A percentile compares a stretch with the other conserved stretches of the same genome.
These are phyloP conservation scores for Drosophila willistoni DNA, from an alignment of 1,140 invertebrate genomes.

Conservation along the genomic window DNA sequence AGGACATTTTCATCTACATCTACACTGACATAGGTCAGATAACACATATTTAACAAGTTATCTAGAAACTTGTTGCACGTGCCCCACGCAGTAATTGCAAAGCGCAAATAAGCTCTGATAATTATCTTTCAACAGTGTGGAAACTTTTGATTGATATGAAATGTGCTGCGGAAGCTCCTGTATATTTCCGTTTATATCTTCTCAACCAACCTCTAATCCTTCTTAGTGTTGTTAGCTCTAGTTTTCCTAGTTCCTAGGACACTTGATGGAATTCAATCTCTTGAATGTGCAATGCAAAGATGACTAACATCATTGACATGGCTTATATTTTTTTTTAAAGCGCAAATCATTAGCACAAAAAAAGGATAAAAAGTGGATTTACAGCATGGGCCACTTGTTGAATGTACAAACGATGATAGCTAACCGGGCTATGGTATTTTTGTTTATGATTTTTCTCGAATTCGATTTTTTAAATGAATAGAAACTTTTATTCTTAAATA, in stretches of 20 bases:
- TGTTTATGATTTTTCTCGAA: no score
- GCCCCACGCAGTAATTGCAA: not conserved
- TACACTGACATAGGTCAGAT: not conserved
- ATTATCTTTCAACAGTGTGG: not conserved
- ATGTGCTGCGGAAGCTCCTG: not conserved
- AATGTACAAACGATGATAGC: no score
- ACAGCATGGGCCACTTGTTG: no score
- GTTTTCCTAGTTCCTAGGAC: no score
- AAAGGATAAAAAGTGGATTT: no score
- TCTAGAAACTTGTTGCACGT: not conserved
- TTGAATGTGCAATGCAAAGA: constrained; percentile 15
- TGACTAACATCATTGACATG: no score
- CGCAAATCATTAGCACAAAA: no score
- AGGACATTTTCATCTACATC: not conserved
- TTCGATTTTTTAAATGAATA: no score
- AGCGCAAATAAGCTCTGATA: not conserved
- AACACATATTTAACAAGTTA: not conserved
- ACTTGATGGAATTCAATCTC: no score
- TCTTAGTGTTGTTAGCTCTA: not conserved
- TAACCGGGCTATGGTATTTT: no score
- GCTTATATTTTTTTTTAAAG: no score
- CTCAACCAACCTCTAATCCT: not conserved
- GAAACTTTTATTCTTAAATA: no score
- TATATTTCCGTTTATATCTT: not conserved
- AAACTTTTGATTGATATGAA: not conserved